These are phyloP conservation scores for Lasioglossum baleicum DNA, from an alignment of 1,140 invertebrate species.

Conservation along the genomic window DNA sequence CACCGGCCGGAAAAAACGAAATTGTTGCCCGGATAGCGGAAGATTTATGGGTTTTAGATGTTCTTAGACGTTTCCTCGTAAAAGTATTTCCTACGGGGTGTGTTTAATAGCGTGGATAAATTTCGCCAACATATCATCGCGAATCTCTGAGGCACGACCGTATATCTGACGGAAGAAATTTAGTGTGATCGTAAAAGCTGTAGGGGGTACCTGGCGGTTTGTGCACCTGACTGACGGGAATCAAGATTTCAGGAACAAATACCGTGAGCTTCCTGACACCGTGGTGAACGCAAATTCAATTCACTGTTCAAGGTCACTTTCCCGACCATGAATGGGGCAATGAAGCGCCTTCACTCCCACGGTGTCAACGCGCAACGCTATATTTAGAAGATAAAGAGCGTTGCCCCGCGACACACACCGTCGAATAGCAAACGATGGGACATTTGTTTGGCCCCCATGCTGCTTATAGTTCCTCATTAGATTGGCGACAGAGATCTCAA, in stretches of 20 bases:
- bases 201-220: not conserved
- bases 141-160: not conserved
- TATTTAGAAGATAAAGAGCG: not conserved
- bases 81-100: not conserved
- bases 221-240: conserved; percentile 2
- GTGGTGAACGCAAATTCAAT: not conserved
- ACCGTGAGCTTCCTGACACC: not conserved
- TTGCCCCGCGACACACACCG: not conserved
- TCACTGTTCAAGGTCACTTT: conserved; percentile 6
- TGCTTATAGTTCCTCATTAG: no score
- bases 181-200: not conserved
- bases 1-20: no score
- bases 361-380: not conserved
- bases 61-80: not conserved
- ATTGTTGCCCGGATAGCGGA: no score
- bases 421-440: not conserved
- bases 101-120: conserved; percentile 3
- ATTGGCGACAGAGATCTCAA: no score
- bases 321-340: not conserved
- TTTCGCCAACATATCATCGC: not conserved
- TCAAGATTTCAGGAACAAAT: not conserved
- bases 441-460: not conserved
- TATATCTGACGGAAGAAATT: not conserved
- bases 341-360: not conserved
- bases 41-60: not conserved